These are phyloP conservation scores for Notarius quadriscutis DNA, from an alignment of 2,113 vertebrate genomes.

Conservation along the genomic window DNA sequence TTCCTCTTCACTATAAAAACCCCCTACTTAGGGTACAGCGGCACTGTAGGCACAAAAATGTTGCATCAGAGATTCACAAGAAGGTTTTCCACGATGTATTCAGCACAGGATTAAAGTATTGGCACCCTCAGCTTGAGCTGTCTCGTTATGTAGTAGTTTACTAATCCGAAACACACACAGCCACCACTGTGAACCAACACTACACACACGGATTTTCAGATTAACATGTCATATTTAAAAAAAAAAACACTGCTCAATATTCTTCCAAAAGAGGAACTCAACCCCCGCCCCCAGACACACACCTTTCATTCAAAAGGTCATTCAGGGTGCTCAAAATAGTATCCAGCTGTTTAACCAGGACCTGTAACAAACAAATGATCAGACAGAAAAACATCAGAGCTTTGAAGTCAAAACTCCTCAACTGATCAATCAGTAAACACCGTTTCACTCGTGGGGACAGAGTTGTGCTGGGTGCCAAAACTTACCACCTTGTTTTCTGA, in stretches of 20 bases:
- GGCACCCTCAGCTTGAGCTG: not conserved
- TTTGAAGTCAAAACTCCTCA: too few species aligned
- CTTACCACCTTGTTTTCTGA: conserved; percentile 96
- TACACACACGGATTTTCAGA: not conserved
- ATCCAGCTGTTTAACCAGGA: conserved; percentile 97
- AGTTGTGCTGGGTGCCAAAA: not conserved
- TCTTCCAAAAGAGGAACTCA: not conserved
- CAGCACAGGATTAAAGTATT: not conserved
- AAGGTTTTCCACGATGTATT: not conserved
- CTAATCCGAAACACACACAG: too few species aligned
- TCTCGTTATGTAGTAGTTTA: too few species aligned
- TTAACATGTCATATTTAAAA: not conserved
- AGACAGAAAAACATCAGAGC: too few species aligned
- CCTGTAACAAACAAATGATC: conserved; percentile 65
- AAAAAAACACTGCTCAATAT: not conserved
- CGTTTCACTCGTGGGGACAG: accelerated
- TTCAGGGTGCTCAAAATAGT: conserved; percentile 93
- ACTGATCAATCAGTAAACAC: not conserved
- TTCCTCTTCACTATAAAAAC: not conserved
- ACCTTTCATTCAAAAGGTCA: conserved; percentile 98
- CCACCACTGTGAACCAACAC: too few species aligned
- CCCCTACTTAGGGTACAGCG: not conserved
- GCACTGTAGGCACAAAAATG: not conserved
- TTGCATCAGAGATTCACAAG: not conserved
- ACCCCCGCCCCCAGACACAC: conserved; percentile 36